A percentile compares a stretch with the other conserved stretches of the same genome.
Evolutionary conservation across 2,113 vertebrate species (phyloP).

Genomic region (Syngnathus typhle): DNA sequence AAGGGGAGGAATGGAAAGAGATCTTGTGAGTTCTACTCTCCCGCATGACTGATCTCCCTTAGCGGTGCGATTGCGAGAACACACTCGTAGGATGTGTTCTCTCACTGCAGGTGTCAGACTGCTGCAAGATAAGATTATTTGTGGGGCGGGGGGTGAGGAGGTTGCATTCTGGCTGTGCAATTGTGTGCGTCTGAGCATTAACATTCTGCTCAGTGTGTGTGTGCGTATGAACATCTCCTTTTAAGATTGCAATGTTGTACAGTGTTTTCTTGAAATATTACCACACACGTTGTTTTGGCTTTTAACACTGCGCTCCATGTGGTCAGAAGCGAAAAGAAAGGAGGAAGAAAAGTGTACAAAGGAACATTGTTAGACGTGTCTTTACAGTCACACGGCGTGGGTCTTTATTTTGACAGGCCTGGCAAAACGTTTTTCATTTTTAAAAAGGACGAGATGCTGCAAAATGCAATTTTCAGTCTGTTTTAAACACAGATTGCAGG

Average conservation of each 20-base stretch:
- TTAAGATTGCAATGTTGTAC: conserved; percentile 33
- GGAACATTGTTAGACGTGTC: conserved; percentile 27
- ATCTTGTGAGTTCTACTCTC: conserved; percentile 59
- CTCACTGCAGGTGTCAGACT: conserved; percentile 65
- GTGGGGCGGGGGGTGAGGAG: conserved; percentile 43
- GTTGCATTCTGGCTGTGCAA: conserved; percentile 37
- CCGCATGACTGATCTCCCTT: conserved; percentile 66
- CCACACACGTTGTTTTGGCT: conserved; percentile 49
- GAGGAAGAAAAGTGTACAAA: conserved; percentile 17
- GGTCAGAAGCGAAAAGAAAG: conserved; percentile 41
- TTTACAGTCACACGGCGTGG: conserved; percentile 26
- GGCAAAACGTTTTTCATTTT: background rate
- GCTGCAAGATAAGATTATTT: conserved; percentile 69
- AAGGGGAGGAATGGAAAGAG: conserved; percentile 24
- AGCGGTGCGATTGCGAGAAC: conserved; percentile 62
- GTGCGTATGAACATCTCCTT: conserved; percentile 29
- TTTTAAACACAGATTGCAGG: background rate
- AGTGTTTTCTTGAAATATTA: conserved; percentile 38
- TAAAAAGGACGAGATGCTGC: background rate
- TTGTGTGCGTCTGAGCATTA: conserved; percentile 13
- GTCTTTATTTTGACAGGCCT: background rate
- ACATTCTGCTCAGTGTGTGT: conserved; percentile 15
- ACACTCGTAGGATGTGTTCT: conserved; percentile 62
- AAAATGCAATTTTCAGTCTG: conserved; percentile 1
- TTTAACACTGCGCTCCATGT: conserved; percentile 55